Percentiles rank a stretch among this genome's conserved stretches.
These are phyloP conservation scores for Drosophila kurseongensis DNA, from an alignment of 1,140 invertebrate species.

Conservation along the genomic window DNA sequence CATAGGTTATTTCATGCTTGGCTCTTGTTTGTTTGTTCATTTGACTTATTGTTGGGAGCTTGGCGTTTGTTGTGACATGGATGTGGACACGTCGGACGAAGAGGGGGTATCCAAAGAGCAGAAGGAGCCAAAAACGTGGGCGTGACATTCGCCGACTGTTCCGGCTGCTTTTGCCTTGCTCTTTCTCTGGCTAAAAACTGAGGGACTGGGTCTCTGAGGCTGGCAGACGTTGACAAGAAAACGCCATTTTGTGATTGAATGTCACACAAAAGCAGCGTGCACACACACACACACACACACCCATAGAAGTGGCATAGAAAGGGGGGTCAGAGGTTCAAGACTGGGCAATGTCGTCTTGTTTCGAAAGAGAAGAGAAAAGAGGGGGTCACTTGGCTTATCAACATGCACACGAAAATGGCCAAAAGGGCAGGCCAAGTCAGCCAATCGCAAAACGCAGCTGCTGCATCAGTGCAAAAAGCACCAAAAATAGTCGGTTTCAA, in stretches of 20 bases:
- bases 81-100: conserved; percentile 28
- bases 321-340: conserved; percentile 15
- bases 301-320: not conserved
- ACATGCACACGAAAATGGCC: conserved; percentile 73
- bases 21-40: conserved; percentile 72
- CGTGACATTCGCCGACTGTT: conserved; percentile 54
- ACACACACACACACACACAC: conserved; percentile 3
- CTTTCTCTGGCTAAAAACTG: conserved; percentile 6
- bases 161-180: not conserved
- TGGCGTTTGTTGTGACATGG: conserved; percentile 64
- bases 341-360: conserved; percentile 32
- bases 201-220: conserved; percentile 37
- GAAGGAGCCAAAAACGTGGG: conserved; percentile 42
- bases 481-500: conserved; percentile 12
- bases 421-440: conserved; percentile 76
- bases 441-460: conserved; percentile 71
- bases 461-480: conserved; percentile 58
- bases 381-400: conserved; percentile 74
- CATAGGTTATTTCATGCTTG: not conserved
- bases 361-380: not conserved
- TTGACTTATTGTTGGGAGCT: conserved; percentile 76
- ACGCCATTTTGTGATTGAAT: conserved; percentile 84
- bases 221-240: conserved; percentile 82
- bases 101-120: not conserved
- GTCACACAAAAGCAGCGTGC: conserved; percentile 67